Percentiles rank a stretch among this genome's conserved stretches.
phyloP scores from a whole-genome alignment of 2,888 invertebrate species.

The Nemotelus pantherinus region DNA sequence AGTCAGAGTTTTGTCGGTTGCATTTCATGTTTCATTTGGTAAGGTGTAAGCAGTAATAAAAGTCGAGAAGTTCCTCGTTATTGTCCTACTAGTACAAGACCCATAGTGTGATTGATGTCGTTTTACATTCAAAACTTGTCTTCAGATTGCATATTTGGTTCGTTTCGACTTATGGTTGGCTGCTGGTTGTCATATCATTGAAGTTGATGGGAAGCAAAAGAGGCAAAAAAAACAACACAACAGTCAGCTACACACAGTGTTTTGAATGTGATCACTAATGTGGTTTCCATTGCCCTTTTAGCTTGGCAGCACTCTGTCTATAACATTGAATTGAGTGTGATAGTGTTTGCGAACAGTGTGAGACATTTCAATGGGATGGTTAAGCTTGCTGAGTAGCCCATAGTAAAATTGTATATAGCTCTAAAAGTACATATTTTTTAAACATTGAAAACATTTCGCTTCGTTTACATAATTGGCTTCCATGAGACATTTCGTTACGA shows the following conservation, averaged over 20 bases:
- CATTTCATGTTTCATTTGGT: constrained; percentile 12
- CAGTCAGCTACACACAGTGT: neutral
- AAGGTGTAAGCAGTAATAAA: constrained; percentile 40
- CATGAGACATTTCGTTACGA: no score
- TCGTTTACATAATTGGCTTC: neutral
- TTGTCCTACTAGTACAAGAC: constrained; percentile 20
- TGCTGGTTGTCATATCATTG: constrained; percentile 11
- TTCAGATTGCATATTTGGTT: constrained; percentile 24
- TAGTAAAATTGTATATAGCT: no score
- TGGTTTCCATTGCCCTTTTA: constrained; percentile 36
- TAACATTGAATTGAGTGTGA: no score
- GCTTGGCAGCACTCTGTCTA: neutral
- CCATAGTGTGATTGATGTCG: constrained; percentile 45
- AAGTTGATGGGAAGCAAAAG: no score
- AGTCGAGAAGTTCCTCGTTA: constrained; percentile 33
- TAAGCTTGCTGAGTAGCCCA: no score
- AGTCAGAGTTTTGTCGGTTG: constrained; percentile 27
- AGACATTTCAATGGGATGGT: no score
- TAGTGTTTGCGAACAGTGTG: no score
- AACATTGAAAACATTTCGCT: neutral
- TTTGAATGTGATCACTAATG: constrained; percentile 21
- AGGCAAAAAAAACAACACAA: constrained; percentile 6
- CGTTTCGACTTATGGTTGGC: constrained; percentile 18
- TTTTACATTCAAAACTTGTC: constrained; percentile 49
- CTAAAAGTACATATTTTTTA: no score